Evolutionary conservation across 2,113 vertebrate species (phyloP).

Genomic region (Psammodynastes pulverulentus): DNA sequence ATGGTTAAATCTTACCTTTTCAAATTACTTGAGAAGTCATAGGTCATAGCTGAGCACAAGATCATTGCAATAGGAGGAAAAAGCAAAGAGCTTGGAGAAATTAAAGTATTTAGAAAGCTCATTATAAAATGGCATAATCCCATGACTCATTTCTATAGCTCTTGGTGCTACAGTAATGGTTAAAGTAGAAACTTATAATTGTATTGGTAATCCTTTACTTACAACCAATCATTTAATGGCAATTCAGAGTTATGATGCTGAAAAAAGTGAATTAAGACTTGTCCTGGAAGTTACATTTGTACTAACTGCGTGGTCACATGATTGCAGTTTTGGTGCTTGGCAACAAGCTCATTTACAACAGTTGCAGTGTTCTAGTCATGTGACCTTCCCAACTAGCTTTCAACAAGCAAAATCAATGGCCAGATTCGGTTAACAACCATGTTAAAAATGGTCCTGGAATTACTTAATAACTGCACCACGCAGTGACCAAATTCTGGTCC

Average conservation of each 20-base stretch:
- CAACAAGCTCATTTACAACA: not conserved
- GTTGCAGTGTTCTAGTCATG: not conserved
- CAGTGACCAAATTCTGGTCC: not conserved
- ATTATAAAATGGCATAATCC: not conserved
- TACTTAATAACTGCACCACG: not conserved
- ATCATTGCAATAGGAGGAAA: not conserved
- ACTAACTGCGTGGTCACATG: not conserved
- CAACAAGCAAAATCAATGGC: not conserved
- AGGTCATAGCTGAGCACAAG: not conserved
- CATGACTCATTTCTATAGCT: not conserved
- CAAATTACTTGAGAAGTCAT: not conserved
- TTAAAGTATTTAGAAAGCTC: not conserved
- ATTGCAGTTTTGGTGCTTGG: not conserved
- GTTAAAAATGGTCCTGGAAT: not conserved
- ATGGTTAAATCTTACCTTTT: not conserved
- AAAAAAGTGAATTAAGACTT: not conserved
- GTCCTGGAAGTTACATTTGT: not conserved
- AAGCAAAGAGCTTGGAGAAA: not conserved
- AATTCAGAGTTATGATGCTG: not conserved
- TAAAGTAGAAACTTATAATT: not conserved
- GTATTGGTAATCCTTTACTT: not conserved
- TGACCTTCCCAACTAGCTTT: not conserved
- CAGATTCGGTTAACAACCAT: not conserved
- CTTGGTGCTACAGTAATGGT: not conserved
- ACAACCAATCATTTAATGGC: not conserved